phyloP scores from a whole-genome alignment of 2,888 invertebrate species.

The Gerris lacustris region DNA sequence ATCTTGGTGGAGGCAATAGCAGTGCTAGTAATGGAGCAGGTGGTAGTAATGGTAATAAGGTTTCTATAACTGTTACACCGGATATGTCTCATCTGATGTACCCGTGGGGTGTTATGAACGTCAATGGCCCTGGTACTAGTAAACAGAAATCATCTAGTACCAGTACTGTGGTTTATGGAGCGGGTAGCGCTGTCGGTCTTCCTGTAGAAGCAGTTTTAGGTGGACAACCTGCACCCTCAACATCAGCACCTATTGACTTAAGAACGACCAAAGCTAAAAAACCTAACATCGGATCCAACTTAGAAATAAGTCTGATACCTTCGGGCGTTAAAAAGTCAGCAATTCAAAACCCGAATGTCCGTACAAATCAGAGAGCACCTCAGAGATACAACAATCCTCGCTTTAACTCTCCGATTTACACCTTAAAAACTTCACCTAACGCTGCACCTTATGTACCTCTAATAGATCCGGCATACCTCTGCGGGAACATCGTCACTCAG shows the following conservation, averaged over 20 bases:
- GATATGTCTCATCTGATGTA: conserved; percentile 36
- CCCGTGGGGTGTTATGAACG: background rate
- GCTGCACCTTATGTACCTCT: conserved; percentile 26
- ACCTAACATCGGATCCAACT: conserved; percentile 44
- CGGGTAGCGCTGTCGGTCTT: conserved; percentile 7
- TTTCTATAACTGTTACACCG: conserved; percentile 41
- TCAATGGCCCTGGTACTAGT: background rate
- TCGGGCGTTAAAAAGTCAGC: conserved; percentile 27
- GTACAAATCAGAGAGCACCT: conserved; percentile 14
- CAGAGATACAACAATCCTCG: conserved; percentile 17
- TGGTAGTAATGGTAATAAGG: conserved; percentile 25
- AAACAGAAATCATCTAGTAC: background rate
- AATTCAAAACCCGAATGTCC: conserved; percentile 13
- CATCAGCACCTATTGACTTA: background rate
- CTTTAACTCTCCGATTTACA: background rate
- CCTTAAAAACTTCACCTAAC: conserved; percentile 8
- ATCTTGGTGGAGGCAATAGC: conserved; percentile 26
- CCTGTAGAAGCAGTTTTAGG: conserved; percentile 6
- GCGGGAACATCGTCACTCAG: conserved; percentile 36
- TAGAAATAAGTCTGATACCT: conserved; percentile 56
- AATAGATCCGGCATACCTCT: conserved; percentile 29
- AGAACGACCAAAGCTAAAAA: conserved; percentile 1
- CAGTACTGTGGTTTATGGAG: background rate
- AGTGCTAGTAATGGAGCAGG: background rate
- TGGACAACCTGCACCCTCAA: background rate